Evolutionary conservation across 2,888 invertebrate genomes (phyloP).

Genomic region (Ditula angustiorana): DNA sequence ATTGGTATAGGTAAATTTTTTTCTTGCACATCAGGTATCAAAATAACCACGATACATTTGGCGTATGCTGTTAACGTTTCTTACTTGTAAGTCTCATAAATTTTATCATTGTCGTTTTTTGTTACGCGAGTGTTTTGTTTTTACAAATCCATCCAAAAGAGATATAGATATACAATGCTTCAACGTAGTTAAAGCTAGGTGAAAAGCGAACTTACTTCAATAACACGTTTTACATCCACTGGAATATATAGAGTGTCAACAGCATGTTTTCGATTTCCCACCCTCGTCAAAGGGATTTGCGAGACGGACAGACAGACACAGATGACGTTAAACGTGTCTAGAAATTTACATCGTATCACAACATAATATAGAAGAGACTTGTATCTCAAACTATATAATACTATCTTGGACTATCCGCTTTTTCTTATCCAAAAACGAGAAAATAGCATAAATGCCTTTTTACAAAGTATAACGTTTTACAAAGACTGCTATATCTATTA

Average conservation of each 20-base stretch:
- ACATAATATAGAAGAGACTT: neutral
- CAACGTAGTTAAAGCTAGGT: neutral
- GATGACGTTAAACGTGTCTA: slow-evolving; percentile 47
- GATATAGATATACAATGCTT: neutral
- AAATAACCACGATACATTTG: too few relatives aligned
- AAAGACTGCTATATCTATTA: too few relatives aligned
- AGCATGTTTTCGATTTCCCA: slow-evolving; percentile 52
- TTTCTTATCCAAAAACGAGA: neutral
- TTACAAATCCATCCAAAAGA: too few relatives aligned
- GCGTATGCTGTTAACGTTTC: too few relatives aligned
- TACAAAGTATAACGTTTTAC: neutral
- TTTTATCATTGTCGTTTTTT: too few relatives aligned
- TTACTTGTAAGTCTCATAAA: too few relatives aligned
- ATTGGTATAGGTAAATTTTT: too few relatives aligned
- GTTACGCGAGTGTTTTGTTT: too few relatives aligned
- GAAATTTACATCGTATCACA: slow-evolving; percentile 55
- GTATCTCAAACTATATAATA: too few relatives aligned
- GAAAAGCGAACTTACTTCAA: neutral
- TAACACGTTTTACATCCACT: slow-evolving; percentile 46
- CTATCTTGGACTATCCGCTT: neutral
- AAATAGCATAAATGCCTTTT: neutral
- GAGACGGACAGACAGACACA: slow-evolving; percentile 63
- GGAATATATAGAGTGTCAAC: slow-evolving; percentile 51
- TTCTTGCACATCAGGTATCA: too few relatives aligned
- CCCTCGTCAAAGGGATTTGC: slow-evolving; percentile 67